These are phyloP conservation scores for Zalophus californianus DNA, from an alignment of 2,797 vertebrate species.

Conservation along the genomic window DNA sequence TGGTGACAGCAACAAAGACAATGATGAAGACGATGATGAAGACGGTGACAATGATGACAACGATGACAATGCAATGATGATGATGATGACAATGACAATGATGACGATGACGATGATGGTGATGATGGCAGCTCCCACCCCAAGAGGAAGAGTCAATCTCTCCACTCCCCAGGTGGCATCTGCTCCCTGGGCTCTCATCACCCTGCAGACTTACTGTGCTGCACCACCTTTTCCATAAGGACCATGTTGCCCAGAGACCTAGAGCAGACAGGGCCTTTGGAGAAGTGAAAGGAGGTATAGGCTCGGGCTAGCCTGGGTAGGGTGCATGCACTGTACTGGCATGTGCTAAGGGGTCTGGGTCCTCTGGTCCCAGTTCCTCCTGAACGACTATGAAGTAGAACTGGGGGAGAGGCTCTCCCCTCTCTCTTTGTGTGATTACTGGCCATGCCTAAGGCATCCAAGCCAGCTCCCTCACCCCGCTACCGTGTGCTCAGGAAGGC, in stretches of 20 bases:
- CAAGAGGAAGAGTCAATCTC: background rate
- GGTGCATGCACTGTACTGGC: background rate
- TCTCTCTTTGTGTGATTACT: background rate
- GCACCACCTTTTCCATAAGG: background rate
- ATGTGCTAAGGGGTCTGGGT: background rate
- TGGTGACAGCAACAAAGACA: fast-evolving
- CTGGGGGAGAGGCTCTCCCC: background rate
- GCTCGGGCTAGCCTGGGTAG: background rate
- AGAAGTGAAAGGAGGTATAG: background rate
- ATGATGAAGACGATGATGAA: background rate
- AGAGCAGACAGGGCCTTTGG: background rate
- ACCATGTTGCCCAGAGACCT: background rate
- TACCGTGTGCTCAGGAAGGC: background rate
- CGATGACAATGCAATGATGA: no score
- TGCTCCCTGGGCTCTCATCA: background rate
- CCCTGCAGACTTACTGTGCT: background rate
- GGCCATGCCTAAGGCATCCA: background rate
- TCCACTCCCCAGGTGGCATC: background rate
- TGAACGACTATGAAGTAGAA: background rate
- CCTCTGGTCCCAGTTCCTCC: background rate
- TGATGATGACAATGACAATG: no score
- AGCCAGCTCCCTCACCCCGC: background rate
- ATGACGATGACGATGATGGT: background rate
- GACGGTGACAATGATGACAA: fast-evolving
- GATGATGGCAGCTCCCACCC: background rate